These are phyloP conservation scores for Ethmia dodecea DNA, from an alignment of 2,888 invertebrate genomes.

Conservation along the genomic window DNA sequence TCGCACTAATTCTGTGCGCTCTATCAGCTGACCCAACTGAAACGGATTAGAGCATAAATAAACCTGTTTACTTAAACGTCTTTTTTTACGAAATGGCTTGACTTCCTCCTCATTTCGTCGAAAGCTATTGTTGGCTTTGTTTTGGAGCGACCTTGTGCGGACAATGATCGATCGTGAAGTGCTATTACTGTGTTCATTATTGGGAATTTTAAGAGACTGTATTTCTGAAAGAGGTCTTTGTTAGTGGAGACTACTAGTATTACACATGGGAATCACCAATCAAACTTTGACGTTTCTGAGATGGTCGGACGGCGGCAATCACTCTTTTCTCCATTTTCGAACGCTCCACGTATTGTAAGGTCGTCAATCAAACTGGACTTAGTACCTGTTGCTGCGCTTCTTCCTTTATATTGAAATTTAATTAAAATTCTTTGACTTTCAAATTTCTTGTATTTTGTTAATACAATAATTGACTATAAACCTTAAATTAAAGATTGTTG, in stretches of 20 bases:
- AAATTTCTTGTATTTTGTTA: too few relatives aligned
- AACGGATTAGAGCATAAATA: constrained; percentile 27
- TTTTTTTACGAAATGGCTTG: constrained; percentile 12
- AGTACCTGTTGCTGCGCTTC: constrained; percentile 41
- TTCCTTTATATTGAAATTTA: constrained; percentile 53
- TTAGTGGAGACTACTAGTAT: constrained; percentile 62
- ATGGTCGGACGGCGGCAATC: constrained; percentile 53
- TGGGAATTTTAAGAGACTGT: constrained; percentile 35
- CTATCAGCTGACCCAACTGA: constrained; percentile 50
- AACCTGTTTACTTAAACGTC: constrained; percentile 14
- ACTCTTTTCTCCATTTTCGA: constrained; percentile 46
- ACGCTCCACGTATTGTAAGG: constrained; percentile 41
- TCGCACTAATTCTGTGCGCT: constrained; percentile 57
- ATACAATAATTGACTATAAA: too few relatives aligned
- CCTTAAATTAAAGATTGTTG: too few relatives aligned
- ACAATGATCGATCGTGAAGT: constrained; percentile 57
- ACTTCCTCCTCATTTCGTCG: constrained; percentile 26
- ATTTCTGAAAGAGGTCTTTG: constrained; percentile 32
- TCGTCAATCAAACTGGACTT: constrained; percentile 61
- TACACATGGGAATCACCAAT: constrained; percentile 77
- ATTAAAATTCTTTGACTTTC: constrained; percentile 56
- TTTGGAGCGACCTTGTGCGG: constrained; percentile 48
- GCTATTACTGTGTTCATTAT: constrained; percentile 25
- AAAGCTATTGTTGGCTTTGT: constrained; percentile 38
- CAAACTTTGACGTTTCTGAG: constrained; percentile 68